phyloP scores from a whole-genome alignment of 2,888 invertebrate species.

The Phalangium opilio region DNA sequence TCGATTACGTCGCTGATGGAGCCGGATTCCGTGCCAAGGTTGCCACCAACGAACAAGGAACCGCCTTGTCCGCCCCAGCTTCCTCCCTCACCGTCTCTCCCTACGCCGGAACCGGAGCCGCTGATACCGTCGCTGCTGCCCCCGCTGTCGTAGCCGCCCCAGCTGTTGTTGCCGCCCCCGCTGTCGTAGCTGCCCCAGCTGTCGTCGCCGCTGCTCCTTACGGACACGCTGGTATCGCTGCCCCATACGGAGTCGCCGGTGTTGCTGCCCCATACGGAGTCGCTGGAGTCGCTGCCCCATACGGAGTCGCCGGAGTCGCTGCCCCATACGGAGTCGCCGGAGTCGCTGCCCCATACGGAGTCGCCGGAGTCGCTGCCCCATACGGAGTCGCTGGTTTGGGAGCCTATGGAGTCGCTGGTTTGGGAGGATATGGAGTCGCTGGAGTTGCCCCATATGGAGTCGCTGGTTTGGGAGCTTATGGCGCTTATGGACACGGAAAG shows the following conservation, averaged over 20 bases:
- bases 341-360: too few relatives aligned
- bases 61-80: constrained; percentile 14
- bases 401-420: too few relatives aligned
- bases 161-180: not conserved
- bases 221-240: not conserved
- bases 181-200: not conserved
- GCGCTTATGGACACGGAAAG: too few relatives aligned
- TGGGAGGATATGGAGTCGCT: too few relatives aligned
- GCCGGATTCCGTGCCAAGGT: constrained; percentile 13
- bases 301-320: too few relatives aligned
- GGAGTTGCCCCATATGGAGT: too few relatives aligned
- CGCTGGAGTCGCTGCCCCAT: too few relatives aligned
- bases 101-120: constrained; percentile 3
- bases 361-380: too few relatives aligned
- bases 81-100: constrained; percentile 11
- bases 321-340: too few relatives aligned
- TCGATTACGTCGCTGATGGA: constrained; percentile 17
- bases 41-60: constrained; percentile 16
- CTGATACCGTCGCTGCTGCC: constrained; percentile 1
- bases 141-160: constrained; percentile 7
- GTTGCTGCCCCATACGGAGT: too few relatives aligned
- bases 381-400: too few relatives aligned
- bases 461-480: too few relatives aligned
- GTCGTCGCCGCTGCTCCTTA: not conserved
- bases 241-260: not conserved